Percentiles rank a stretch among this genome's conserved stretches.
phyloP scores from a whole-genome alignment of 2,888 invertebrate species.

The Mermis nigrescens region DNA sequence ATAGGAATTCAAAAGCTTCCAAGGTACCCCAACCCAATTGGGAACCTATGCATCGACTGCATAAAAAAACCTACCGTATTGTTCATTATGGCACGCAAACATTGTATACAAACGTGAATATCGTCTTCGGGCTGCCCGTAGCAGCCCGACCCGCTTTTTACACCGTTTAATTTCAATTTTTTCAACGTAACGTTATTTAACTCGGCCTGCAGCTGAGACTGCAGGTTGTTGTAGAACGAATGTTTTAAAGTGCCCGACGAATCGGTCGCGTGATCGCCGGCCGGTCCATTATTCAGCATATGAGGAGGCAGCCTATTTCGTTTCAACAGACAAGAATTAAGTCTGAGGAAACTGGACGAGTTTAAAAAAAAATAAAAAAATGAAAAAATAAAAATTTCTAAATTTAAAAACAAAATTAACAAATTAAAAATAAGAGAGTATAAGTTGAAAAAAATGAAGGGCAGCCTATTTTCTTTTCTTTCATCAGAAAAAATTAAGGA shows the following conservation, averaged over 20 bases:
- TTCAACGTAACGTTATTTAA: background rate
- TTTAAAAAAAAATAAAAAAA: too few relatives aligned
- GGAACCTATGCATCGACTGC: background rate
- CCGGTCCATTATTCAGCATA: background rate
- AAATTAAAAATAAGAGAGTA: too few relatives aligned
- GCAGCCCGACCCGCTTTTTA: background rate
- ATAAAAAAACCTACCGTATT: conserved; percentile 49
- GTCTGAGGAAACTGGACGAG: too few relatives aligned
- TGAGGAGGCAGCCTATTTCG: background rate
- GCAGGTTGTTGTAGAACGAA: too few relatives aligned
- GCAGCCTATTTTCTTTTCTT: too few relatives aligned
- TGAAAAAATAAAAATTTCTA: too few relatives aligned
- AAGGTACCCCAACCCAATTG: too few relatives aligned
- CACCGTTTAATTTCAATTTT: background rate
- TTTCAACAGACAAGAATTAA: too few relatives aligned
- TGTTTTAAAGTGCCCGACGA: background rate
- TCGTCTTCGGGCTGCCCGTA: conserved; percentile 49
- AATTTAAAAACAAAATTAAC: too few relatives aligned
- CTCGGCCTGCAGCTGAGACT: too few relatives aligned
- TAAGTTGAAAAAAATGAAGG: too few relatives aligned
- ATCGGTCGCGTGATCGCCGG: background rate
- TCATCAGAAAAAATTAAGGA: too few relatives aligned
- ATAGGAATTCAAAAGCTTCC: background rate
- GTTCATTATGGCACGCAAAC: conserved; percentile 97
- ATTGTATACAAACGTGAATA: conserved; percentile 96